Conservation (phyloP, 2,888 invertebrate genomes). For the Pardosa pseudoannulata region DNA sequence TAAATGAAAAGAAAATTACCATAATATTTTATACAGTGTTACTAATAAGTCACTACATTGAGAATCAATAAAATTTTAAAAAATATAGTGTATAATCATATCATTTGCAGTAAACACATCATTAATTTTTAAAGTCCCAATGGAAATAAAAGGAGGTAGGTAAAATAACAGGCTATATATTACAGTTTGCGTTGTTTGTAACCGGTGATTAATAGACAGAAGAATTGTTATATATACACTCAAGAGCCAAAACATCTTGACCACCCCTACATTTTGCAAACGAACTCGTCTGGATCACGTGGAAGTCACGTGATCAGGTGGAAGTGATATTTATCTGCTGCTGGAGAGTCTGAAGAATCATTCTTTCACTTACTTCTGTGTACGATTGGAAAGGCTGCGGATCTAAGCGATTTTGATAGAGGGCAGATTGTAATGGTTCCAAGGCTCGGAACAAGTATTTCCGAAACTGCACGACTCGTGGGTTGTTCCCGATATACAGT, state of each 20-base stretch:
- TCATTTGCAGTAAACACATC: too few species aligned
- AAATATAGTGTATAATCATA: too few species aligned
- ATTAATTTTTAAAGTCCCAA: too few species aligned
- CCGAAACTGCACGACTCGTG: not conserved
- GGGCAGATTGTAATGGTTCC: not conserved
- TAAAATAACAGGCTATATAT: too few species aligned
- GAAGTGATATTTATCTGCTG: not conserved
- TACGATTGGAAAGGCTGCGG: not conserved
- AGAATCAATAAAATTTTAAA: too few species aligned
- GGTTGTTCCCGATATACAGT: not conserved
- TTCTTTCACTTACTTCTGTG: not conserved
- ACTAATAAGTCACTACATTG: too few species aligned
- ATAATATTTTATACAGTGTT: too few species aligned
- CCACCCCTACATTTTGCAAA: not conserved
- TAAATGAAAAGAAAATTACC: too few species aligned
- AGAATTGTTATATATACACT: not conserved
- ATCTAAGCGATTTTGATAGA: slow-evolving; percentile 11
- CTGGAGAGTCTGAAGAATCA: not conserved
- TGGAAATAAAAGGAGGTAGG: too few species aligned
- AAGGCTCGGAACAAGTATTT: slow-evolving; percentile 7
- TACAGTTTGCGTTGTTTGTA: too few species aligned
- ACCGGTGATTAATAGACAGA: not conserved
- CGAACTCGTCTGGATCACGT: slow-evolving; percentile 10
- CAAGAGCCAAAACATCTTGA: slow-evolving; percentile 12
- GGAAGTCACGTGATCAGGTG: not conserved